These are phyloP conservation scores for Acanthurus tractus DNA, from an alignment of 2,797 vertebrate species.

Conservation along the genomic window DNA sequence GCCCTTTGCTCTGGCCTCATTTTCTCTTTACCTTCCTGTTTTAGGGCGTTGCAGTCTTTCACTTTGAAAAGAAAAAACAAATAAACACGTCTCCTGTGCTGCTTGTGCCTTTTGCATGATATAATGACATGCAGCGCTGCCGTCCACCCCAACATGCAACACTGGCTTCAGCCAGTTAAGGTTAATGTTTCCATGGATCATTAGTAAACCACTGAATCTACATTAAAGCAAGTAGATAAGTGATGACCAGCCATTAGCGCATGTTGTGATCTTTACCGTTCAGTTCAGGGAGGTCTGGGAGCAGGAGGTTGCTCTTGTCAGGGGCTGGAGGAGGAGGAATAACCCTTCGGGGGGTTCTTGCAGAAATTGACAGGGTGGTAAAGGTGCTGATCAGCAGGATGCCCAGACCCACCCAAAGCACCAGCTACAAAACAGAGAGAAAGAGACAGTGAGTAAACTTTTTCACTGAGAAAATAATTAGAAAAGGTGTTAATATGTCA, in stretches of 20 bases:
- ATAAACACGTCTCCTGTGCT: conserved; percentile 50
- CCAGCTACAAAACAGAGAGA: conserved; percentile 84
- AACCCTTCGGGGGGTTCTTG: conserved; percentile 71
- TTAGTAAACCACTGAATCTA: conserved; percentile 68
- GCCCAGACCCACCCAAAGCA: conserved; percentile 94
- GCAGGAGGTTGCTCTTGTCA: conserved; percentile 56
- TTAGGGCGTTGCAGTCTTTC: conserved; percentile 4
- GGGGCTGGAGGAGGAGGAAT: conserved; percentile 79
- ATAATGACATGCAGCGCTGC: conserved; percentile 46
- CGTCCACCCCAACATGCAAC: conserved; percentile 50
- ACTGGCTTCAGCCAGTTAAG: conserved; percentile 31
- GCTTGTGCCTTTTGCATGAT: conserved; percentile 39
- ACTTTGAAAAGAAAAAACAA: conserved; percentile 54
- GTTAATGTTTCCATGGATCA: conserved; percentile 70
- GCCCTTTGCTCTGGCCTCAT: conserved; percentile 38
- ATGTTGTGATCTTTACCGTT: conserved; percentile 84
- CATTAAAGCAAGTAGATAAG: conserved; percentile 56
- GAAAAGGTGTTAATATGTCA: conserved; percentile 48
- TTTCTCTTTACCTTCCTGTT: conserved; percentile 38
- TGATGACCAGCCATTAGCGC: conserved; percentile 48
- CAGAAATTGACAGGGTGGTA: conserved; percentile 90
- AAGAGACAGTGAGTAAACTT: neutral
- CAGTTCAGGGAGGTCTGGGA: conserved; percentile 72
- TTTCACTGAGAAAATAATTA: neutral
- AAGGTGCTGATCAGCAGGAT: conserved; percentile 95